A percentile compares a stretch with the other conserved stretches of the same genome.
These are phyloP conservation scores for Vidua chalybeata DNA, from an alignment of 2,113 vertebrate species.

Conservation along the genomic window DNA sequence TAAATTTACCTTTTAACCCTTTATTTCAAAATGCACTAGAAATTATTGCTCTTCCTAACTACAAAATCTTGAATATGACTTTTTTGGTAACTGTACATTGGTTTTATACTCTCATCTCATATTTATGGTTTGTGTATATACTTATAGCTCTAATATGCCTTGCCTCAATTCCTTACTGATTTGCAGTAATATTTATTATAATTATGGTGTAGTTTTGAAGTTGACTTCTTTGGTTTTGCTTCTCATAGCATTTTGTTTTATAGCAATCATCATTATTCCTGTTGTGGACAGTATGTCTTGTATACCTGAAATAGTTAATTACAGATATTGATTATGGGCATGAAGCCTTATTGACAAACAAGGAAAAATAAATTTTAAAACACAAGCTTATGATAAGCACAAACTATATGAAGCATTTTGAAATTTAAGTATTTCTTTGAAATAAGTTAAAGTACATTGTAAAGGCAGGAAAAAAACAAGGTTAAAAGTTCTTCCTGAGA, in stretches of 20 bases:
- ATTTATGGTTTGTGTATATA: neutral
- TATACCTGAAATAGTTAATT: neutral
- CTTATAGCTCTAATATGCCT: neutral
- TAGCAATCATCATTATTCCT: neutral
- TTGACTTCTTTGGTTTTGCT: neutral
- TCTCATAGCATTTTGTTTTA: neutral
- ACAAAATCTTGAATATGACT: neutral
- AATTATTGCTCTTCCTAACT: neutral
- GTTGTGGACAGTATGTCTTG: neutral
- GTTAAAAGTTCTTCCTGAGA: neutral
- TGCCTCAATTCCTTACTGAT: neutral
- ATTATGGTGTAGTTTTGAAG: neutral
- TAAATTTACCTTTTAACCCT: slow-evolving; percentile 29
- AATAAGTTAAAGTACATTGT: neutral
- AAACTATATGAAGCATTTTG: rapidly evolving
- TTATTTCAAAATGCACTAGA: neutral
- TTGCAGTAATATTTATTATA: neutral
- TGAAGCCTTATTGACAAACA: neutral
- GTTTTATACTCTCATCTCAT: neutral
- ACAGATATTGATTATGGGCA: neutral
- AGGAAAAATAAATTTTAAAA: neutral
- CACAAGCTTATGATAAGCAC: neutral
- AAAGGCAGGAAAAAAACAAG: neutral
- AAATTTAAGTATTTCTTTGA: neutral
- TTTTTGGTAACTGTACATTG: neutral